Conservation (phyloP, 53 echinoderm and acorn worm species). For the Paracentrotus lividus region DNA sequence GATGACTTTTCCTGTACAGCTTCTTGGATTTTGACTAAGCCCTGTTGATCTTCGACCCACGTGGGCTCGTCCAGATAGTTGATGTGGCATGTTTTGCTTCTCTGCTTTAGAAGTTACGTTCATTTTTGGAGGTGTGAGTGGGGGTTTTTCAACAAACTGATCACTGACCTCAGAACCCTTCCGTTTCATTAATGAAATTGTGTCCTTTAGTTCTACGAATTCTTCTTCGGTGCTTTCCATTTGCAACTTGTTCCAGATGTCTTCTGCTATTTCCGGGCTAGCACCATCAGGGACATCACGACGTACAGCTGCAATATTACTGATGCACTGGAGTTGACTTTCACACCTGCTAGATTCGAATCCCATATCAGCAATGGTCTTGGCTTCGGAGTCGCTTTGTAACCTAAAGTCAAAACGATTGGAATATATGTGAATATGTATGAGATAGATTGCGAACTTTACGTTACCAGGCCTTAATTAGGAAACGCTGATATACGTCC, state of each 20-base stretch:
- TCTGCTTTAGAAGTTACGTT: background rate
- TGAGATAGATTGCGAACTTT: no score
- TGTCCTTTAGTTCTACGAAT: background rate
- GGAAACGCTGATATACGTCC: no score
- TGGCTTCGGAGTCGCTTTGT: background rate
- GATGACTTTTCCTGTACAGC: background rate
- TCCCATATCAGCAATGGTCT: background rate
- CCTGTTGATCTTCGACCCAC: background rate
- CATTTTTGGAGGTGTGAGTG: background rate
- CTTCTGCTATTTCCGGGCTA: background rate
- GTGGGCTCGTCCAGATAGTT: background rate
- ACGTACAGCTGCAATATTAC: background rate
- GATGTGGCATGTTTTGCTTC: background rate
- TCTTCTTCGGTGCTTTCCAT: slow-evolving; percentile 3
- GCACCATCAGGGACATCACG: slow-evolving; percentile 10
- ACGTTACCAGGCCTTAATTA: no score
- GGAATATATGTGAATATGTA: no score
- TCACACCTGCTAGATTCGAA: background rate
- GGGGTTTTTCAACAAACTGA: background rate
- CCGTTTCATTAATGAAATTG: background rate
- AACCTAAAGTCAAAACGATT: background rate
- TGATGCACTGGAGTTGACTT: background rate
- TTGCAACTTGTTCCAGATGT: background rate
- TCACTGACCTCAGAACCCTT: background rate
- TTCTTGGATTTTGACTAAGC: no score